A percentile compares a stretch with the other conserved stretches of the same genome.
Conservation (phyloP, 1,140 invertebrate genomes). For the Heliconius eleuchia region DNA sequence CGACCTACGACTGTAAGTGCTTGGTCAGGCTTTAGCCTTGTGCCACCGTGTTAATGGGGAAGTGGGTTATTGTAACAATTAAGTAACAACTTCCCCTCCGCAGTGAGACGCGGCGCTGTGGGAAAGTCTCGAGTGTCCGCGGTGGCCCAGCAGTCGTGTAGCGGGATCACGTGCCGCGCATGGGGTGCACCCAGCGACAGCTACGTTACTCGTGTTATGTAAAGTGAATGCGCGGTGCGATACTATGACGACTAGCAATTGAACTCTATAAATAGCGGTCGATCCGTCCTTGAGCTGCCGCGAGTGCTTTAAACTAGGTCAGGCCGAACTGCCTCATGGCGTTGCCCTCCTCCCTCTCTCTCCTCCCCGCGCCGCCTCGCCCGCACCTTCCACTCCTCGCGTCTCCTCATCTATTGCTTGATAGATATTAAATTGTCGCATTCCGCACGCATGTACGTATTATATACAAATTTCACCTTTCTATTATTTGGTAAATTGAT, state of each 20-base stretch:
- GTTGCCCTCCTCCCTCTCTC: conserved; percentile 45
- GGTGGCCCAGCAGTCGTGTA: conserved; percentile 30
- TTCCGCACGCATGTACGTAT: conserved; percentile 41
- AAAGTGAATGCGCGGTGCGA: conserved; percentile 67
- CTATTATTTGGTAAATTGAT: conserved; percentile 30
- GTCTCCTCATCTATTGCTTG: conserved; percentile 36
- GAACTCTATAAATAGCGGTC: conserved; percentile 78
- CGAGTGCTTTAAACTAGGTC: conserved; percentile 74
- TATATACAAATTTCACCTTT: conserved; percentile 46
- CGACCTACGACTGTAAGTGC: conserved; percentile 46
- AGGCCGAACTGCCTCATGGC: conserved; percentile 63
- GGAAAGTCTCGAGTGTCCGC: conserved; percentile 58
- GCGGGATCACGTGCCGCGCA: conserved; percentile 54
- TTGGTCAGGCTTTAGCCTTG: conserved; percentile 46
- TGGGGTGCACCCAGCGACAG: conserved; percentile 53
- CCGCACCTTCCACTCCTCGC: conserved; percentile 27
- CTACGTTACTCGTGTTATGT: conserved; percentile 71
- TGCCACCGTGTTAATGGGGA: conserved; percentile 53
- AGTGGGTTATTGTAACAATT: conserved; percentile 63
- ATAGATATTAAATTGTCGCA: conserved; percentile 49
- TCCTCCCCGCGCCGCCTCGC: conserved; percentile 37
- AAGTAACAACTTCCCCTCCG: conserved; percentile 54
- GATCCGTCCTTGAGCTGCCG: conserved; percentile 77
- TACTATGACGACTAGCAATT: conserved; percentile 72
- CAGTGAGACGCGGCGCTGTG: conserved; percentile 51